Conservation (phyloP, 2,888 invertebrate species). For the Epistrophella euchroma region DNA sequence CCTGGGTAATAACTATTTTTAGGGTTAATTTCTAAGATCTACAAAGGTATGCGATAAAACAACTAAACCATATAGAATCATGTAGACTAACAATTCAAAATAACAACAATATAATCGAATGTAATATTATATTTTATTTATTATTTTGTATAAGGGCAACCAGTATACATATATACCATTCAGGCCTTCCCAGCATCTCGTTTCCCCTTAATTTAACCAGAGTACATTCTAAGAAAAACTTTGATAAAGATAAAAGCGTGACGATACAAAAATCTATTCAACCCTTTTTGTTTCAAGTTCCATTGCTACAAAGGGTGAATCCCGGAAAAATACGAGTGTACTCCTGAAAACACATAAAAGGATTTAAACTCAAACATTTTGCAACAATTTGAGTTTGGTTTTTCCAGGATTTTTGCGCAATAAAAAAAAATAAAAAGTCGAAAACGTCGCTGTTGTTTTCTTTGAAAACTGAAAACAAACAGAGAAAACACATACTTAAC, state of each 20-base stretch:
- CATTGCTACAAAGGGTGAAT: neutral
- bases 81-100: neutral
- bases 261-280: constrained; percentile 15
- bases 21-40: no score
- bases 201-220: neutral
- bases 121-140: no score
- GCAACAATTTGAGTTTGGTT: constrained; percentile 20
- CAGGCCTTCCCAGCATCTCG: neutral
- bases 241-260: constrained; percentile 16
- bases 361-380: constrained; percentile 28
- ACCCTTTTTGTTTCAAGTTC: constrained; percentile 13
- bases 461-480: constrained; percentile 6
- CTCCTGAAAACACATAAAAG: constrained; percentile 10
- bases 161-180: neutral
- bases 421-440: neutral
- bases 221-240: neutral
- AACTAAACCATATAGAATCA: no score
- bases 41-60: no score
- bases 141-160: neutral
- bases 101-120: neutral
- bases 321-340: neutral
- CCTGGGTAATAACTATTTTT: no score
- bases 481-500: neutral
- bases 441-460: neutral
- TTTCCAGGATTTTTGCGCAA: constrained; percentile 17